Evolutionary conservation across 92 coral and sea anemone species (phyloP), one percentile per base, ranked within the genome.

Genomic region (Phenganax marumi): DNA sequence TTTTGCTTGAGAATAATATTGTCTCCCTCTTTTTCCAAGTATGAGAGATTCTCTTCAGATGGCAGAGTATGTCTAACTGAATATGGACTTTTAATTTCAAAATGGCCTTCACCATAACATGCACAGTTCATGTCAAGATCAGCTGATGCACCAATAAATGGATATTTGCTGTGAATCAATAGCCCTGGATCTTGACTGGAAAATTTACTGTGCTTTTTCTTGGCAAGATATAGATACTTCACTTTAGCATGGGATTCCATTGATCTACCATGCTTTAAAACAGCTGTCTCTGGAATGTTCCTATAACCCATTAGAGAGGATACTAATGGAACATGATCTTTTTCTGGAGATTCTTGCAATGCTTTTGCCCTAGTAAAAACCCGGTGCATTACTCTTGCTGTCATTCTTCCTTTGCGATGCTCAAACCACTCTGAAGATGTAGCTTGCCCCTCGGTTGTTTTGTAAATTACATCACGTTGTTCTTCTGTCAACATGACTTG

Each of bases 341-440:
- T 56, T 56, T 56, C 22, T 56, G 63, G 63, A 14, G 63, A 56
- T 21, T 56, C n/a, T 56, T 56, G 63, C 17, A 14, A 14, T 21
- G 63, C 22, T 56, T 21, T 14, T 14, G 63, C 63, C 50, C 70
- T 86, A 23, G 89, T 86, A 48, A 65, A 56, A 43, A 86, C 89
- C 70, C 66, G 69, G 64, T 86, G 81, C 57, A 86, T 79, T 50
- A 63, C 81, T 43, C 80, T 78, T 48, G 89, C 86, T 78, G 89
- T 69, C 56, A 85, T 85, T 48, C 85, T 78, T 18, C 86, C 89
- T 55, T 82, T 73, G 25, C 89, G 66, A 33, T 56, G 77, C 47
- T 33, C 60, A 68, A 72, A 52, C 89, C 86, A 86, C 33, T 26
- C 57, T 49, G 60, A 48, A 70, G 81, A 79, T 26, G 70, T 80